Conservation (phyloP, 2,888 invertebrate genomes). For the Poecilus cupreus region DNA sequence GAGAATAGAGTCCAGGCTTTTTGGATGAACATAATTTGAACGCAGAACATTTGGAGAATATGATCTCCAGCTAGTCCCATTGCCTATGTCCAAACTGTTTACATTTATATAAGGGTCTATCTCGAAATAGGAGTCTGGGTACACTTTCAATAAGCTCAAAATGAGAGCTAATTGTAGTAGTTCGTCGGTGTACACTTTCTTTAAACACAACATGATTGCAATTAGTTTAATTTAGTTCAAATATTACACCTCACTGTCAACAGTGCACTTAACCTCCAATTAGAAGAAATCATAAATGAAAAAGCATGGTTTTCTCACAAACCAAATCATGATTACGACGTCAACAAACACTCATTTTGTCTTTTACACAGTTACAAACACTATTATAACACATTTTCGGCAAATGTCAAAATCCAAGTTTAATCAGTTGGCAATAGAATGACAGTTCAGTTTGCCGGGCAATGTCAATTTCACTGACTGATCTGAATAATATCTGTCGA, state of each 20-base stretch:
- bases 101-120: constrained; percentile 72
- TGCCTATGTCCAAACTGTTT: constrained; percentile 75
- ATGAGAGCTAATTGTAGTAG: constrained; percentile 87
- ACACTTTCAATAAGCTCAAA: constrained; percentile 85
- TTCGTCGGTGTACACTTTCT: constrained; percentile 89
- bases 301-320: constrained; percentile 45
- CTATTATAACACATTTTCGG: constrained; percentile 41
- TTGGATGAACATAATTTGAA: constrained; percentile 81
- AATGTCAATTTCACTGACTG: constrained; percentile 9
- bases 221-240: constrained; percentile 33
- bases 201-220: constrained; percentile 83
- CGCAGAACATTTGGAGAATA: constrained; percentile 77
- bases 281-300: constrained; percentile 54
- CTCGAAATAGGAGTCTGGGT: constrained; percentile 82
- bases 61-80: constrained; percentile 82
- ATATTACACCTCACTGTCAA: constrained; percentile 54
- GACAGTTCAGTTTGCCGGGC: constrained; percentile 58
- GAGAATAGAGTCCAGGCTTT: constrained; percentile 82
- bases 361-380: constrained; percentile 4
- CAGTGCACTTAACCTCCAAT: constrained; percentile 57
- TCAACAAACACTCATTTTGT: constrained; percentile 33
- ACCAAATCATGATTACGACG: constrained; percentile 42
- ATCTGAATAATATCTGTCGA: not conserved
- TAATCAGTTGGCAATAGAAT: constrained; percentile 43
- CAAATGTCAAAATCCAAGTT: constrained; percentile 21